A percentile compares a stretch with the other conserved stretches of the same genome.
Conservation (phyloP, 2,888 invertebrate genomes). For the Pyrrhia umbra region DNA sequence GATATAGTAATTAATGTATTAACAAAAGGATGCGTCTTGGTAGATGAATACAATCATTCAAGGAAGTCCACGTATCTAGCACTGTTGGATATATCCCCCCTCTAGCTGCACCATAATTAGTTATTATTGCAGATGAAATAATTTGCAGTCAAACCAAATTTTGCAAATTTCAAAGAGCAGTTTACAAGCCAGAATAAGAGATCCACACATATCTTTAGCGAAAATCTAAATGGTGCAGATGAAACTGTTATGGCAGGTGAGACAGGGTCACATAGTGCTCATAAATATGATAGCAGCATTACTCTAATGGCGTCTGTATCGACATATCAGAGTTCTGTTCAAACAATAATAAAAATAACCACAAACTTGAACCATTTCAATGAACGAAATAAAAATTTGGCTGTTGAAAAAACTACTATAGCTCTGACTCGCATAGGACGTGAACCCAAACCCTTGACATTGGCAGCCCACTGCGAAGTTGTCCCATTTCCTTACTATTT, state of each 20-base stretch:
- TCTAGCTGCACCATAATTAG: too few relatives aligned
- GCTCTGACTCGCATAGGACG: slow-evolving; percentile 14
- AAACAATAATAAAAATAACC: slow-evolving; percentile 35
- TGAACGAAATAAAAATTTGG: not conserved
- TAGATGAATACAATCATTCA: too few relatives aligned
- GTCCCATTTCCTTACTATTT: slow-evolving; percentile 31
- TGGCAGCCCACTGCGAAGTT: slow-evolving; percentile 24
- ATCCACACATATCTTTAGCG: too few relatives aligned
- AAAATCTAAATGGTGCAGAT: not conserved
- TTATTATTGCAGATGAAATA: too few relatives aligned
- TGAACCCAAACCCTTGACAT: slow-evolving; percentile 55
- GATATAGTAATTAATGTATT: too few relatives aligned
- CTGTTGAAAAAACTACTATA: slow-evolving; percentile 25
- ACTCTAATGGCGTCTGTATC: slow-evolving; percentile 35
- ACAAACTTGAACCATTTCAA: slow-evolving; percentile 29
- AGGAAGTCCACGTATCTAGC: too few relatives aligned
- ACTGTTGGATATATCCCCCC: too few relatives aligned
- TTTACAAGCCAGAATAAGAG: too few relatives aligned
- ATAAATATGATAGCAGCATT: slow-evolving; percentile 45
- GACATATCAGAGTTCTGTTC: slow-evolving; percentile 16
- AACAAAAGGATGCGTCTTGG: too few relatives aligned
- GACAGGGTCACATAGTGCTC: slow-evolving; percentile 20
- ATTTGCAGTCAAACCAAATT: too few relatives aligned
- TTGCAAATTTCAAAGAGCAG: too few relatives aligned
- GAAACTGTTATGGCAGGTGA: not conserved